phyloP scores from a whole-genome alignment of 2,797 vertebrate species.

The Channallabes apus region DNA sequence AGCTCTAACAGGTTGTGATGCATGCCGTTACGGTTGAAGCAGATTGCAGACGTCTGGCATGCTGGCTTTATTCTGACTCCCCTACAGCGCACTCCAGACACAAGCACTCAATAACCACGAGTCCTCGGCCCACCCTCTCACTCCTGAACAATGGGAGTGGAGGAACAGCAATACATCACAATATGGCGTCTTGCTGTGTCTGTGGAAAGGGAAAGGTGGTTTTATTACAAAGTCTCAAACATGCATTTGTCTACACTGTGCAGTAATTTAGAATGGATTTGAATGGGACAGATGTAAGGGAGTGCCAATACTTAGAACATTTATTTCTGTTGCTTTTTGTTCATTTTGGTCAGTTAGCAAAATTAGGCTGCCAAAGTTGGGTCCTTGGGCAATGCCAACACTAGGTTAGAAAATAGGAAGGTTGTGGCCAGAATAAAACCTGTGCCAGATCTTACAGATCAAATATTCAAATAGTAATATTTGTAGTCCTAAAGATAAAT shows the following conservation, averaged over 20 bases:
- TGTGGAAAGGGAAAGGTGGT: not conserved
- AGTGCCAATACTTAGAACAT: not conserved
- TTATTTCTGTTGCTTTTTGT: not conserved
- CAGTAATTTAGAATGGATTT: not conserved
- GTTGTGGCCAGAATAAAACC: too few species aligned
- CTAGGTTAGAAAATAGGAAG: too few species aligned
- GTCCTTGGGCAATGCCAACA: too few species aligned
- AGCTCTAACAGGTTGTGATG: constrained; percentile 49
- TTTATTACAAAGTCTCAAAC: not conserved
- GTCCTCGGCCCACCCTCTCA: constrained; percentile 49
- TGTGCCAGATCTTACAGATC: too few species aligned
- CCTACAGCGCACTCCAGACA: constrained; percentile 46
- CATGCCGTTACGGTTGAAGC: constrained; percentile 34
- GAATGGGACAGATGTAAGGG: not conserved
- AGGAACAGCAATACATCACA: constrained; percentile 23
- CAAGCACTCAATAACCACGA: constrained; percentile 56
- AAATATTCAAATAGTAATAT: too few species aligned
- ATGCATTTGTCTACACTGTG: not conserved
- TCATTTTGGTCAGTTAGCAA: not conserved
- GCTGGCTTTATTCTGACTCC: constrained; percentile 21
- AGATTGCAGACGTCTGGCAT: constrained; percentile 59
- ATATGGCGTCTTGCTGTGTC: constrained; percentile 28
- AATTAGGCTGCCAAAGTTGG: too few species aligned
- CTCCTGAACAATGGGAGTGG: constrained; percentile 54
- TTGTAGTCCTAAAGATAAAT: too few species aligned